phyloP scores from a whole-genome alignment of 2,797 vertebrate species.

The Pseudochaenichthys georgianus region DNA sequence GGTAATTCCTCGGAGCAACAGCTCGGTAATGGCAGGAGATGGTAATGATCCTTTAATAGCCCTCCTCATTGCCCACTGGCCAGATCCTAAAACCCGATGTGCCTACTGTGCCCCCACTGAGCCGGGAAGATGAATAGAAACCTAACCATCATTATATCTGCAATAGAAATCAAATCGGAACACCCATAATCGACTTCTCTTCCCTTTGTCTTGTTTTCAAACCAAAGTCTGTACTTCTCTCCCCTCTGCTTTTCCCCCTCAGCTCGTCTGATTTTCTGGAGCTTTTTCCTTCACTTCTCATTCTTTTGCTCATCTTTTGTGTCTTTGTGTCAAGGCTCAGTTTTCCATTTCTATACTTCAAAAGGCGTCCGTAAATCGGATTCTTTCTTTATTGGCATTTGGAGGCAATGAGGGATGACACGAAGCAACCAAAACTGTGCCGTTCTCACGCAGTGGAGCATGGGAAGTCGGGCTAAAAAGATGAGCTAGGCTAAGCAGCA shows the following conservation, averaged over 20 bases:
- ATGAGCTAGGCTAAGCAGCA: conserved; percentile 12
- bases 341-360: conserved; percentile 71
- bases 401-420: conserved; percentile 59
- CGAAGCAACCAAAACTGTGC: conserved; percentile 35
- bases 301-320: conserved; percentile 51
- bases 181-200: conserved; percentile 73
- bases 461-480: conserved; percentile 14
- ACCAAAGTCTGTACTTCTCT: conserved; percentile 28
- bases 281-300: conserved; percentile 26
- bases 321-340: conserved; percentile 58
- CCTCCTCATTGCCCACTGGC: conserved; percentile 82
- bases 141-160: conserved; percentile 81
- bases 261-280: conserved; percentile 18
- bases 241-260: conserved; percentile 19
- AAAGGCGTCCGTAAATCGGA: conserved; percentile 72
- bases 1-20: conserved; percentile 85
- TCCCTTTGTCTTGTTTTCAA: conserved; percentile 63
- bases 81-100: conserved; percentile 83
- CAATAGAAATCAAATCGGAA: conserved; percentile 83
- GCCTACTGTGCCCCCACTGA: conserved; percentile 72
- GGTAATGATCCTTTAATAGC: conserved; percentile 88
- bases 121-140: conserved; percentile 84
- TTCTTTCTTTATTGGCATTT: conserved; percentile 70
- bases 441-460: conserved; percentile 10
- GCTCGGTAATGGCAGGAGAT: conserved; percentile 82